Percentiles rank a stretch among this genome's conserved stretches.
Conservation (phyloP, 1,140 invertebrate species). For the Lysiphlebus fabarum region DNA sequence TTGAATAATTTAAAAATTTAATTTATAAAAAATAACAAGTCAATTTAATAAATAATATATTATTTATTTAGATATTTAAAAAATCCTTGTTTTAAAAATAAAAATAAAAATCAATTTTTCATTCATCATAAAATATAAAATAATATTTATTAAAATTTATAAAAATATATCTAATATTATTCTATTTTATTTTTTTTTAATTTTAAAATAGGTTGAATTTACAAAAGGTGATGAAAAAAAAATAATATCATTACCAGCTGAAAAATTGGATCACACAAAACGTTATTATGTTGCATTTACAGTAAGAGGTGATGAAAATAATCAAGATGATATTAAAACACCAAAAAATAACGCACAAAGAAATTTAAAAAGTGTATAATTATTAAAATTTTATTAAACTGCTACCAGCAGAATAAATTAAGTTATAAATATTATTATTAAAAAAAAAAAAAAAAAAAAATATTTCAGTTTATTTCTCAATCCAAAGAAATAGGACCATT, state of each 20-base stretch:
- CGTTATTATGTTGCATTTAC: conserved; percentile 87
- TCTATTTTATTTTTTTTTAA: conserved; percentile 8
- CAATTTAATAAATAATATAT: too few relatives aligned
- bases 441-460: neutral
- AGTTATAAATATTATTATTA: neutral
- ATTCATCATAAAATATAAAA: too few relatives aligned
- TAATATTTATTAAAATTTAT: too few relatives aligned
- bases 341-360: conserved; percentile 37
- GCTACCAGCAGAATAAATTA: neutral
- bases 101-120: too few relatives aligned
- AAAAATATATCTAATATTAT: neutral
- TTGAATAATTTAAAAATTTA: too few relatives aligned
- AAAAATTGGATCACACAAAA: conserved; percentile 81
- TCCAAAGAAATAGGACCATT: too few relatives aligned
- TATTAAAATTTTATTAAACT: neutral
- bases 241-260: conserved; percentile 78
- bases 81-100: too few relatives aligned
- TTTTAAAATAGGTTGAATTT: conserved; percentile 62
- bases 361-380: conserved; percentile 45
- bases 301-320: conserved; percentile 63
- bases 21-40: too few relatives aligned
- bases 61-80: too few relatives aligned
- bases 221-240: conserved; percentile 78
- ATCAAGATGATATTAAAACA: conserved; percentile 30
- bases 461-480: neutral